Conservation (phyloP, 2,113 vertebrate species). For the Dasyurus viverrinus region DNA sequence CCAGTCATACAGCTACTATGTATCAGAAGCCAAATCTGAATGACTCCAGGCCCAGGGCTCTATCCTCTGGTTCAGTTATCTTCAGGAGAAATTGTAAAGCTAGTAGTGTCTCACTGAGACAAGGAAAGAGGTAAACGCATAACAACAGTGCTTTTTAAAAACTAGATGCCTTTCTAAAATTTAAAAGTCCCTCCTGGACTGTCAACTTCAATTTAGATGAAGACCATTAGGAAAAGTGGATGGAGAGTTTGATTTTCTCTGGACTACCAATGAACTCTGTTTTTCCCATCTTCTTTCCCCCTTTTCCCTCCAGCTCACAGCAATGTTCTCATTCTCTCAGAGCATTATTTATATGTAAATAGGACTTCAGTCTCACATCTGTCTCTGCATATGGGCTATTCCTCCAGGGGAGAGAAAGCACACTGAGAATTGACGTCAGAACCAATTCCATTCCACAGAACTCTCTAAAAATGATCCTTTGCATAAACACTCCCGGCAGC, state of each 20-base stretch:
- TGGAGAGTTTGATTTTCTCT: slow-evolving; percentile 28
- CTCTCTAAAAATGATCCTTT: slow-evolving; percentile 78
- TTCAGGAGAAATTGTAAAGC: slow-evolving; percentile 16
- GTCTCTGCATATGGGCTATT: slow-evolving; percentile 73
- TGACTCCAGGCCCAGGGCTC: not conserved
- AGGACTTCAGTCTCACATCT: slow-evolving; percentile 63
- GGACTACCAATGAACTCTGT: slow-evolving; percentile 48
- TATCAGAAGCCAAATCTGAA: not conserved
- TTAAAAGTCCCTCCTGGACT: slow-evolving; percentile 7
- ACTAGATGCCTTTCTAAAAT: slow-evolving; percentile 34
- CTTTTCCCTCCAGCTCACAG: slow-evolving; percentile 24
- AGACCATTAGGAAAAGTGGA: slow-evolving; percentile 3
- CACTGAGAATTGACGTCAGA: slow-evolving; percentile 75
- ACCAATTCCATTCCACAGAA: slow-evolving; percentile 76
- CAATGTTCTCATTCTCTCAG: slow-evolving; percentile 47
- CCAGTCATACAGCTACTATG: not conserved
- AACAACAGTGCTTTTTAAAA: not conserved
- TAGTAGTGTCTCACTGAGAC: not conserved
- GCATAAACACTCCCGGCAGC: slow-evolving; percentile 76
- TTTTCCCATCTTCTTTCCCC: slow-evolving; percentile 10
- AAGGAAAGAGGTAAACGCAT: not conserved
- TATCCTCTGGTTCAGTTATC: not conserved
- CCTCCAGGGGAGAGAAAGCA: slow-evolving; percentile 68
- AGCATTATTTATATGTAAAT: slow-evolving; percentile 63
- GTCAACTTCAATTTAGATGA: slow-evolving; percentile 6